Conservation (phyloP, 2,888 invertebrate genomes). For the Andrena haemorrhoa region DNA sequence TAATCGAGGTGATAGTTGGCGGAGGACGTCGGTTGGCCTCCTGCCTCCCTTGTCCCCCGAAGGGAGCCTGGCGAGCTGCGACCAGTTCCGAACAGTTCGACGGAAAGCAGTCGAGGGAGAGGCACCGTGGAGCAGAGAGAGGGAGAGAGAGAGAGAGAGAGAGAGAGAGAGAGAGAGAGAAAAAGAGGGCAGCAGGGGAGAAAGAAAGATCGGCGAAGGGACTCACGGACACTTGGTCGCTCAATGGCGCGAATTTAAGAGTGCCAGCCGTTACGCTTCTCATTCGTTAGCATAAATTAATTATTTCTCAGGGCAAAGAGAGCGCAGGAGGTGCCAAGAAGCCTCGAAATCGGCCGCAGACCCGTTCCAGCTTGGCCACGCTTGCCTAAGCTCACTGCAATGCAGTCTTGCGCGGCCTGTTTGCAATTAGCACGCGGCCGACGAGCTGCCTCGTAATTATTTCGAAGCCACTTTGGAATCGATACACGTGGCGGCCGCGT, state of each 20-base stretch:
- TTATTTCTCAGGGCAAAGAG: slow-evolving; percentile 77
- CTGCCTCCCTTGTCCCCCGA: slow-evolving; percentile 44
- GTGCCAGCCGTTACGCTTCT: slow-evolving; percentile 84
- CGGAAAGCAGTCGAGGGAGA: slow-evolving; percentile 81
- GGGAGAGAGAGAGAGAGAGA: slow-evolving; percentile 18
- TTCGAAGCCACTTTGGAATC: slow-evolving; percentile 34
- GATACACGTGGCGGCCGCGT: slow-evolving; percentile 24
- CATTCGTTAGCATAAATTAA: slow-evolving; percentile 84
- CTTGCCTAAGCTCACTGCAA: slow-evolving; percentile 57
- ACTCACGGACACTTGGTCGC: slow-evolving; percentile 83
- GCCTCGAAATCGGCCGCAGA: slow-evolving; percentile 50
- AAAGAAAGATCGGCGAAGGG: slow-evolving; percentile 72
- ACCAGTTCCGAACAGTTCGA: slow-evolving; percentile 82
- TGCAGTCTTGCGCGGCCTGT: slow-evolving; percentile 53
- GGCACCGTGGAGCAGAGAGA: slow-evolving; percentile 63
- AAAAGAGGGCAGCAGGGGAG: slow-evolving; percentile 55
- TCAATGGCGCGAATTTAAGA: slow-evolving; percentile 84
- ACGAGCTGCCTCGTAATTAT: slow-evolving; percentile 52
- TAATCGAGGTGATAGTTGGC: slow-evolving; percentile 75
- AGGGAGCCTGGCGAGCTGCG: slow-evolving; percentile 69
- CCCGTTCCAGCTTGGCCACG: slow-evolving; percentile 32
- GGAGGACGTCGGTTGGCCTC: slow-evolving; percentile 50
- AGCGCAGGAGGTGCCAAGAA: slow-evolving; percentile 39
- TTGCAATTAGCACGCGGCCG: slow-evolving; percentile 53
- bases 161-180: slow-evolving; percentile 53